phyloP scores from a whole-genome alignment of 2,113 vertebrate species.

The Rhea pennata region DNA sequence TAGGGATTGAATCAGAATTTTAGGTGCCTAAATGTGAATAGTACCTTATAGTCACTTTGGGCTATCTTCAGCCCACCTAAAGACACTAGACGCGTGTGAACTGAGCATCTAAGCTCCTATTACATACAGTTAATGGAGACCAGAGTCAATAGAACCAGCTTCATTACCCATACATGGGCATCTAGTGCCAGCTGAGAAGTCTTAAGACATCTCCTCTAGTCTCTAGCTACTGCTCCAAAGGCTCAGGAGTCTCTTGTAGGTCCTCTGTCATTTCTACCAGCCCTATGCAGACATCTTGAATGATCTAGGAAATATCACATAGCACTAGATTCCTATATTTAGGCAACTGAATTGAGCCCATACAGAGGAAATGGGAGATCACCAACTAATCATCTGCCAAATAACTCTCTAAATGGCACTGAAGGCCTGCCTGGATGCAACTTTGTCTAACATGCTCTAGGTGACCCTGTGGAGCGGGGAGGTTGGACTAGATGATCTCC shows the following conservation, averaged over 20 bases:
- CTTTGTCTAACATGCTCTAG: too few species aligned
- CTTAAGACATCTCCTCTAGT: background rate
- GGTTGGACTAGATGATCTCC: too few species aligned
- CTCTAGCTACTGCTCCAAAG: background rate
- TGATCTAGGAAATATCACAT: background rate
- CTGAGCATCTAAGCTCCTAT: background rate
- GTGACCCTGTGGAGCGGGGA: too few species aligned
- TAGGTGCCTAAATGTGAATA: background rate
- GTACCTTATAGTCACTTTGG: background rate
- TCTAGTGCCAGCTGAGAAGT: background rate
- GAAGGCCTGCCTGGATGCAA: too few species aligned
- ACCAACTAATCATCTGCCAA: background rate
- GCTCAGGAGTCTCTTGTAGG: background rate
- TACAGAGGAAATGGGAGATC: background rate
- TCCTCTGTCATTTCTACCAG: background rate
- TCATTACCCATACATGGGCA: background rate
- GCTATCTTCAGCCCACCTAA: background rate
- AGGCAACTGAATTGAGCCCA: background rate
- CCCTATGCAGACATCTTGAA: background rate
- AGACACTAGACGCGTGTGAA: background rate
- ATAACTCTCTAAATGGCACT: background rate
- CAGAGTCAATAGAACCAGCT: background rate
- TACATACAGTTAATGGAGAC: background rate
- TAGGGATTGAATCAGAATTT: accelerated
- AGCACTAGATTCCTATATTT: background rate